Conservation (phyloP, 2,113 vertebrate species). For the Esox niger region DNA sequence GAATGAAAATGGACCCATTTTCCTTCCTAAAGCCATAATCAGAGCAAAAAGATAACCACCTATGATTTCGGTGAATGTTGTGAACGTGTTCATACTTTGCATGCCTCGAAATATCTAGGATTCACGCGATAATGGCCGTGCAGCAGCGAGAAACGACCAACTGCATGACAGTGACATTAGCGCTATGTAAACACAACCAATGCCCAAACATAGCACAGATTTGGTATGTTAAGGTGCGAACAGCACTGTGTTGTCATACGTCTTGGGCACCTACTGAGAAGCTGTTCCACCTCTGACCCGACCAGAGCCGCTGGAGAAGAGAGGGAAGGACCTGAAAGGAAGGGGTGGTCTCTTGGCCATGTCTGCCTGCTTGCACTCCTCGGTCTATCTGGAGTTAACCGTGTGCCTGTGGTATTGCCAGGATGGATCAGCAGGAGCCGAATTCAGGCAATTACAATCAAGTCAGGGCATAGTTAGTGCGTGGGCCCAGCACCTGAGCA, state of each 20-base stretch:
- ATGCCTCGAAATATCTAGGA: background rate
- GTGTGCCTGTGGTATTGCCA: conserved; percentile 97
- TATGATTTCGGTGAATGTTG: conserved; percentile 35
- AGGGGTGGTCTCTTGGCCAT: conserved; percentile 42
- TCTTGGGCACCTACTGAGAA: conserved; percentile 42
- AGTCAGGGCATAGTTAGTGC: conserved; percentile 99
- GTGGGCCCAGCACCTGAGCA: conserved; percentile 85
- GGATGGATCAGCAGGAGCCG: conserved; percentile 98
- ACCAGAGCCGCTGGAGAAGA: background rate
- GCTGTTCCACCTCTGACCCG: conserved; percentile 55
- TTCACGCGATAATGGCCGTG: too few species aligned
- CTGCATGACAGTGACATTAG: too few species aligned
- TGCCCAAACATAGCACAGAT: too few species aligned
- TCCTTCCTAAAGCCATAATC: conserved; percentile 31
- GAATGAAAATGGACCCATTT: conserved; percentile 40
- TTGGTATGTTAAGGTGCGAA: conserved; percentile 24
- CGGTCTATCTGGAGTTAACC: conserved; percentile 41
- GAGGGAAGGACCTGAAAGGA: background rate
- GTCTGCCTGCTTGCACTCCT: conserved; percentile 49
- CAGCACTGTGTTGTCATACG: conserved; percentile 20
- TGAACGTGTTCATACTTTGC: background rate
- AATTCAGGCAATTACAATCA: conserved; percentile 99
- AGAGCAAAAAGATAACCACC: conserved; percentile 31
- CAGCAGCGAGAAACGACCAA: too few species aligned
- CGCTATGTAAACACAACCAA: background rate